These are phyloP conservation scores for Norana najaformis DNA, from an alignment of 2,888 invertebrate genomes.

Conservation along the genomic window DNA sequence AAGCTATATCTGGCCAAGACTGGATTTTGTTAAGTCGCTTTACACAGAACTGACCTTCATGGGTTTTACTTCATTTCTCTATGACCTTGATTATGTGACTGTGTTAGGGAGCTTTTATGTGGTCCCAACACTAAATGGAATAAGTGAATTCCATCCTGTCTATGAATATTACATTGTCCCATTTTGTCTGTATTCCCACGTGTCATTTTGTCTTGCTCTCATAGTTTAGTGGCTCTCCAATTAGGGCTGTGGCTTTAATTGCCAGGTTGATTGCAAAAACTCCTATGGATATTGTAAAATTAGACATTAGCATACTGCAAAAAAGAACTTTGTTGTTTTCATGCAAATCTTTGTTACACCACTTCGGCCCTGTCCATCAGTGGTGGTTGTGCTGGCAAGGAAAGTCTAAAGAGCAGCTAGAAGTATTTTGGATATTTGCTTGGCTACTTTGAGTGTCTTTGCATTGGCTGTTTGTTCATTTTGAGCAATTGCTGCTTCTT, in stretches of 20 bases:
- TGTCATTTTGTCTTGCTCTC: neutral
- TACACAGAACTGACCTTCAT: no score
- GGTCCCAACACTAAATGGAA: neutral
- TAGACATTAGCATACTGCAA: neutral
- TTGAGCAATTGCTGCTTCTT: neutral
- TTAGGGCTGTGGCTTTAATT: neutral
- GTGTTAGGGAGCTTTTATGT: neutral
- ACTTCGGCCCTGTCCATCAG: neutral
- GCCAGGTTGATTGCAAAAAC: neutral
- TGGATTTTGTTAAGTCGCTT: no score
- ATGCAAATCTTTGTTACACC: neutral
- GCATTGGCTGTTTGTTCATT: conserved; percentile 13
- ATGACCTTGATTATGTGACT: neutral
- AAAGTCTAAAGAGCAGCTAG: neutral
- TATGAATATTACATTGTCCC: neutral
- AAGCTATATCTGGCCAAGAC: neutral
- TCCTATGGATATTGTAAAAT: neutral
- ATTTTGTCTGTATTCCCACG: neutral
- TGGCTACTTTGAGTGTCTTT: neutral
- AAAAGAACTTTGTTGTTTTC: neutral
- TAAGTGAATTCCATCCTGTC: neutral
- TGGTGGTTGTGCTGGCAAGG: neutral
- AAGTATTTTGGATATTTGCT: neutral
- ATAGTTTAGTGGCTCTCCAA: neutral
- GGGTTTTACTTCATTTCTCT: neutral